Base-by-base conservation (phyloP, 2,888 invertebrate genomes). In the Helobdella robusta region DNA sequence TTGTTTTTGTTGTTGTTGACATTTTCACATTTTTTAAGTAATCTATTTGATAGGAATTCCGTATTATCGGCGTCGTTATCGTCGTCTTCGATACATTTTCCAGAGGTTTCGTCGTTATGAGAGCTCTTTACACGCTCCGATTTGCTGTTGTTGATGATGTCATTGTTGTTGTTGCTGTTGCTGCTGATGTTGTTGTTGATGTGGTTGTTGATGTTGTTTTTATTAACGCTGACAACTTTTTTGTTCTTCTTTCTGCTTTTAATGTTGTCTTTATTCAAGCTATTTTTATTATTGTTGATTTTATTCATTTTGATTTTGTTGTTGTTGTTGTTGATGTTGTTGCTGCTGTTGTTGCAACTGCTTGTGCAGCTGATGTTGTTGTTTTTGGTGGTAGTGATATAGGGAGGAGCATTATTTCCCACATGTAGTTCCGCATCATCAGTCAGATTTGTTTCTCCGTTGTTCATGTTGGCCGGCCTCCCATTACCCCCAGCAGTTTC, bases 81-180 rank as follows among this genome's bases (percentile, higher is more conserved):
- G n/a, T n/a, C n/a, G n/a, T n/a, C n/a, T n/a, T n/a, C n/a, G n/a
- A n/a, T n/a, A n/a, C n/a, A n/a, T n/a, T n/a, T n/a, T n/a, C n/a
- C n/a, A n/a, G n/a, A n/a, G n/a, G n/a, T n/a, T n/a, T n/a, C n/a
- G n/a, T n/a, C n/a, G n/a, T n/a, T n/a, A n/a, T n/a, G n/a, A n/a
- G n/a, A n/a, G n/a, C n/a, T n/a, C n/a, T n/a, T n/a, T n/a, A n/a
- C n/a, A n/a, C n/a, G n/a, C n/a, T n/a, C n/a, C n/a, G n/a, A n/a
- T n/a, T 40, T 40, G n/a, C n/a, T 40, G n/a, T 40, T 40, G n/a
- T 40, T 40, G n/a, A 15, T 40, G n/a, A 15, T 40, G n/a, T 40
- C n/a, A 40, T 40, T 40, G n/a, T 40, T 40, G n/a, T 40, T 40
- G n/a, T 40, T 40, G n/a, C n/a, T 40, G n/a, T 40, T 40, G n/a